Evolutionary conservation across 2,113 vertebrate genomes (phyloP).

Genomic region (Trichechus manatus): DNA sequence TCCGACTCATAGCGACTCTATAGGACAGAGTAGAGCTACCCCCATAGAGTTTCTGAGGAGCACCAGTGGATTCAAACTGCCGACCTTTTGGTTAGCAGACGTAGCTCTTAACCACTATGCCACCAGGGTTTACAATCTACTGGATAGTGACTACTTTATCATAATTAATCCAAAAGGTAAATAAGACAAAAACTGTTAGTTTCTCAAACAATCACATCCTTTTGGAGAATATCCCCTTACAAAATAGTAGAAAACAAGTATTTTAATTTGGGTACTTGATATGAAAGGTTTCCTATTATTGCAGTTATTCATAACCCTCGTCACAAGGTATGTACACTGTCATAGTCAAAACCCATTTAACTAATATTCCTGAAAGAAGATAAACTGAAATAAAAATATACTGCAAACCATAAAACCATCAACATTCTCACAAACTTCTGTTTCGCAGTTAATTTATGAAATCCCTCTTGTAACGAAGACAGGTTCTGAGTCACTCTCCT

Average conservation of each 20-base stretch:
- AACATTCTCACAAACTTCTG: background rate
- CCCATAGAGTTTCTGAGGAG: no score
- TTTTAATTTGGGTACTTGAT: background rate
- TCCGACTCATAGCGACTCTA: no score
- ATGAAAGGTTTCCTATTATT: background rate
- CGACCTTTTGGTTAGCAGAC: no score
- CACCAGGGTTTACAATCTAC: background rate
- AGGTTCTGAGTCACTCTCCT: background rate
- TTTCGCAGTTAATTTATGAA: background rate
- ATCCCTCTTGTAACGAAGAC: background rate
- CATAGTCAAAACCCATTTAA: background rate
- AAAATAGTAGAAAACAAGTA: background rate
- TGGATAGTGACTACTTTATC: background rate
- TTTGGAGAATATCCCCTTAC: slow-evolving; percentile 15
- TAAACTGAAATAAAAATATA: background rate
- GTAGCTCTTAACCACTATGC: no score
- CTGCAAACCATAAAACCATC: slow-evolving; percentile 13
- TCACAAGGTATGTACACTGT: background rate
- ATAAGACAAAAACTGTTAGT: background rate
- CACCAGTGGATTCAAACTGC: no score
- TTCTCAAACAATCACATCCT: background rate
- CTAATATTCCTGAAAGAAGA: background rate
- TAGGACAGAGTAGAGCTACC: no score
- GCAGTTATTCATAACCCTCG: background rate
- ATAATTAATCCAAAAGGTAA: background rate